Evolutionary conservation across 2,888 invertebrate species (phyloP).

Genomic region (Hydroisotoma schaefferi): DNA sequence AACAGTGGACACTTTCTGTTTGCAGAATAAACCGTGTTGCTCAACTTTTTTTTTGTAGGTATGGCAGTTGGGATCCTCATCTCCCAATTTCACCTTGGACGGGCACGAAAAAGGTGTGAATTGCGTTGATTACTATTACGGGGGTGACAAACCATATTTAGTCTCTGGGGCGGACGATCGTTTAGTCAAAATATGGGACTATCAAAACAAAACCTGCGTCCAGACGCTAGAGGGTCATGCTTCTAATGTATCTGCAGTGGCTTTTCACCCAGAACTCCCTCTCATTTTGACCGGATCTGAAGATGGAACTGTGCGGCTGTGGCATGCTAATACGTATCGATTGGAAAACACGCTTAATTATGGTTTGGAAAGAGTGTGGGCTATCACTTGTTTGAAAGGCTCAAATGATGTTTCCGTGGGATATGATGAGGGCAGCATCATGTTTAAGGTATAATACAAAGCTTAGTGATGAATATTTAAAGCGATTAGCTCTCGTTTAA

Average conservation of each 20-base stretch:
- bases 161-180: constrained; percentile 99
- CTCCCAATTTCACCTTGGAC: constrained; percentile 95
- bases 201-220: constrained; percentile 98
- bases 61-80: constrained; percentile 97
- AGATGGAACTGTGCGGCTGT: constrained; percentile 94
- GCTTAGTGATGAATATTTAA: background rate
- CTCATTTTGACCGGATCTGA: constrained; percentile 96
- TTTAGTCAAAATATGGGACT: constrained; percentile 98
- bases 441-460: constrained; percentile 74
- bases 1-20: too few species aligned
- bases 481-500: background rate
- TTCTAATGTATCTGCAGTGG: constrained; percentile 60
- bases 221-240: constrained; percentile 97
- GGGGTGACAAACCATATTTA: constrained; percentile 97
- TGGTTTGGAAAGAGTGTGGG: constrained; percentile 97
- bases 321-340: constrained; percentile 98
- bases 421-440: constrained; percentile 95
- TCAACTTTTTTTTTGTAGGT: constrained; percentile 62
- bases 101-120: constrained; percentile 99
- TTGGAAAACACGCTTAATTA: constrained; percentile 96
- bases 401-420: constrained; percentile 95
- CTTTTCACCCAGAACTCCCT: constrained; percentile 97
- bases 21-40: too few species aligned
- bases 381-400: constrained; percentile 85
- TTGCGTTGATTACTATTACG: constrained; percentile 98